A percentile compares a stretch with the other conserved stretches of the same genome.
phyloP scores from a whole-genome alignment of 2,797 vertebrate genomes.

The Aratinga solstitialis region DNA sequence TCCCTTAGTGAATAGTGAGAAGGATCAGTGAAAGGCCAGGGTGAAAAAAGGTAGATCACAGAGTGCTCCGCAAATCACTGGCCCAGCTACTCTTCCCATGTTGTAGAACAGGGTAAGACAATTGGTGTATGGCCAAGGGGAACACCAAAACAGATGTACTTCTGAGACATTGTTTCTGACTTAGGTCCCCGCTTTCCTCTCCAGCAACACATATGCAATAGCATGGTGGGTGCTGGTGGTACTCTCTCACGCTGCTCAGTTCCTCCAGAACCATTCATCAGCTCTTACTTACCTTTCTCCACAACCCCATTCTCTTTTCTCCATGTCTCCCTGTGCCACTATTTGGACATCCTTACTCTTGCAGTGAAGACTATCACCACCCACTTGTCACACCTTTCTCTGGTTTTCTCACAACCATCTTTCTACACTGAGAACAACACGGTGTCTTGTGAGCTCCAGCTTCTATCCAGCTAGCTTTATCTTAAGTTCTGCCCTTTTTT shows the following conservation, averaged over 20 bases:
- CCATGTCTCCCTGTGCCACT: background rate
- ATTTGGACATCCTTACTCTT: background rate
- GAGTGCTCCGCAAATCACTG: background rate
- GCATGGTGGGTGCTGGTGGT: background rate
- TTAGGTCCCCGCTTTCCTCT: background rate
- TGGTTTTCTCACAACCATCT: background rate
- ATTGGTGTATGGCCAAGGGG: background rate
- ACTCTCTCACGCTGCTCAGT: background rate
- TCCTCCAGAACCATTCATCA: background rate
- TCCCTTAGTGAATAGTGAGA: background rate
- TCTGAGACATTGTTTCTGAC: background rate
- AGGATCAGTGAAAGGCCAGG: background rate
- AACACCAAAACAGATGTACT: background rate
- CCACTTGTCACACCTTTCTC: background rate
- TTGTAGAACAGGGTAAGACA: background rate
- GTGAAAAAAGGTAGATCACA: background rate
- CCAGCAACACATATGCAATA: background rate
- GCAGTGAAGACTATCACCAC: background rate
- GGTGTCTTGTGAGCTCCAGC: background rate
- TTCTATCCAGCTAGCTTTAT: background rate
- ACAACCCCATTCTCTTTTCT: background rate
- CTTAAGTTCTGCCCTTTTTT: background rate
- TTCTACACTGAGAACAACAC: background rate
- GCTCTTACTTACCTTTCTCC: background rate
- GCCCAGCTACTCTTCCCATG: background rate